Percentiles rank a stretch among this genome's conserved stretches.
phyloP scores from a whole-genome alignment of 2,113 vertebrate genomes.

The Elachura formosa region DNA sequence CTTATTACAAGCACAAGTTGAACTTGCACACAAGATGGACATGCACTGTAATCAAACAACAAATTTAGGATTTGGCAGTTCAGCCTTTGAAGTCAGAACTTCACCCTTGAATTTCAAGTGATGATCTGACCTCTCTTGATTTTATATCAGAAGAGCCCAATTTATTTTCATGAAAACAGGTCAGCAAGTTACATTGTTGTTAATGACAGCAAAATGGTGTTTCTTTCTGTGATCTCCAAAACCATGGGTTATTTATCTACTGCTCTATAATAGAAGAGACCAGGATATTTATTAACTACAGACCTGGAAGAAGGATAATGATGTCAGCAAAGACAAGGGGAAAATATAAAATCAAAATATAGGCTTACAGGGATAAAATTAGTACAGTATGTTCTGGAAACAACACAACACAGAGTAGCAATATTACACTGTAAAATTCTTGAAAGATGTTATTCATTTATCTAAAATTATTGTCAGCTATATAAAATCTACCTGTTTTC shows the following conservation, averaged over 20 bases:
- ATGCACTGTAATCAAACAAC: neutral
- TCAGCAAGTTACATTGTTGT: neutral
- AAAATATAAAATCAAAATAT: neutral
- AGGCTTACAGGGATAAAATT: neutral
- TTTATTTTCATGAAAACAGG: neutral
- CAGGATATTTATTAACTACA: neutral
- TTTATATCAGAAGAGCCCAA: neutral
- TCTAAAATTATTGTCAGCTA: neutral
- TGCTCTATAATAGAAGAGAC: neutral
- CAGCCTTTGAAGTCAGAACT: neutral
- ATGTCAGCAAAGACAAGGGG: neutral
- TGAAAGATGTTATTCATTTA: neutral
- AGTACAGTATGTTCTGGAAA: neutral
- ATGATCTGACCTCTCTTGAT: neutral
- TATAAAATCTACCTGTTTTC: constrained; percentile 77
- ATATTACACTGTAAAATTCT: neutral
- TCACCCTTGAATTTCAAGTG: neutral
- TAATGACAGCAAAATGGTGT: neutral
- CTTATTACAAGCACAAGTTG: neutral
- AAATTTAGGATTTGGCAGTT: neutral
- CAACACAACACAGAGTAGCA: neutral
- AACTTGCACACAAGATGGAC: neutral
- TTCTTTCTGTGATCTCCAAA: neutral
- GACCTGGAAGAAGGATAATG: neutral
- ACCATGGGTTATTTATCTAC: neutral